Evolutionary conservation across 2,113 vertebrate species (phyloP).

Genomic region (Malurus cyaneus): DNA sequence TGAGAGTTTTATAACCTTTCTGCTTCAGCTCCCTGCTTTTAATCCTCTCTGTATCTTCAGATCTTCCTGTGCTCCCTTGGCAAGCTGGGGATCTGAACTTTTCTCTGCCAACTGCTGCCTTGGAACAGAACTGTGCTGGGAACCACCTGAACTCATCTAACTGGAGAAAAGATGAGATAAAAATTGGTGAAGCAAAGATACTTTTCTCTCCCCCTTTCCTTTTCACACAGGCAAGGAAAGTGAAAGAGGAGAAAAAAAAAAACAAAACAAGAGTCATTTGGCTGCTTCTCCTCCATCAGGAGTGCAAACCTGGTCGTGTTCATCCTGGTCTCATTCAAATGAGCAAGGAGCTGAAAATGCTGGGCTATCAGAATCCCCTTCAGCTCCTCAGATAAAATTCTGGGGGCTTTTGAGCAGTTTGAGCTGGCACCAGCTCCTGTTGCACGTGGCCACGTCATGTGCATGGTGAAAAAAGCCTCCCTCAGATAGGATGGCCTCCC

Average conservation of each 20-base stretch:
- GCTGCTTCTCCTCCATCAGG: neutral
- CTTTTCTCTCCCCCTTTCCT: neutral
- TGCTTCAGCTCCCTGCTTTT: neutral
- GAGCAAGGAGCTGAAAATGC: neutral
- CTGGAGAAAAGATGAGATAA: neutral
- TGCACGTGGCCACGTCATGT: neutral
- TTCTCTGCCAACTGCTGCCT: neutral
- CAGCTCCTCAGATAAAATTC: accelerated
- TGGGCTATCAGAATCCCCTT: neutral
- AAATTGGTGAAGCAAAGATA: neutral
- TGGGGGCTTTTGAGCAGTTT: neutral
- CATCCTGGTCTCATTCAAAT: neutral
- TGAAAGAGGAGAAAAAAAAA: neutral
- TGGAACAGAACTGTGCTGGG: neutral
- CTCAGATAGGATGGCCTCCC: neutral
- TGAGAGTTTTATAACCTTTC: neutral
- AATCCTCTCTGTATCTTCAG: neutral
- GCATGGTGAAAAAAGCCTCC: neutral
- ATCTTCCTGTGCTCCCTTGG: neutral
- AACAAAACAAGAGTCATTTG: neutral
- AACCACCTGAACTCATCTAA: neutral
- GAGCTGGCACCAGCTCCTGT: neutral
- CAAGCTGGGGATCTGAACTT: neutral
- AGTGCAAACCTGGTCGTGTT: neutral
- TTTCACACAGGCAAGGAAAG: neutral